Evolutionary conservation across 2,797 vertebrate genomes (phyloP).

Genomic region (Neopelma chrysocephalum): DNA sequence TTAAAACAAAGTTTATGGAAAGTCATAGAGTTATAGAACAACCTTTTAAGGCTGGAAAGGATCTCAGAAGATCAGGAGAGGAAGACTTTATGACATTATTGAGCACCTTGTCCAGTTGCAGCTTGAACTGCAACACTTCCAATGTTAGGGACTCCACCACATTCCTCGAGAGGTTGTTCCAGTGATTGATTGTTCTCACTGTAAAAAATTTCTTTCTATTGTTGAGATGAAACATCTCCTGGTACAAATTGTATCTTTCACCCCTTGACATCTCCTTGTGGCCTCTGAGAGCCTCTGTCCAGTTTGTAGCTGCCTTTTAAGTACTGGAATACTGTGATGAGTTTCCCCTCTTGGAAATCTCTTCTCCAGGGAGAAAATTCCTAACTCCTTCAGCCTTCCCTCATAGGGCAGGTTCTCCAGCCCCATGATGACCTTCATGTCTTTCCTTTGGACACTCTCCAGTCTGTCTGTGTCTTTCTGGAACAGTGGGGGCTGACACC

Average conservation of each 20-base stretch:
- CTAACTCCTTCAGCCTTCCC: background rate
- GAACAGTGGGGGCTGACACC: background rate
- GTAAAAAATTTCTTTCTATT: background rate
- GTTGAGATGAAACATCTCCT: background rate
- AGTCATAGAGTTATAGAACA: background rate
- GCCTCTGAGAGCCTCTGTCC: background rate
- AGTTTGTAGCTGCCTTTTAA: background rate
- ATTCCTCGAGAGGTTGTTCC: background rate
- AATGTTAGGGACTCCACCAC: background rate
- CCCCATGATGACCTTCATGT: fast-evolving
- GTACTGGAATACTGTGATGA: background rate
- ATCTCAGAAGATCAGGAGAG: background rate
- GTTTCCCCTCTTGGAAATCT: background rate
- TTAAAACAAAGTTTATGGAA: background rate
- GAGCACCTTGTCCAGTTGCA: background rate
- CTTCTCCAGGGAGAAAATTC: background rate
- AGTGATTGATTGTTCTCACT: background rate
- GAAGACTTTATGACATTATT: background rate
- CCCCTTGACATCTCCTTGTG: background rate
- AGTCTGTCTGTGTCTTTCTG: background rate
- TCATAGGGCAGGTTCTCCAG: background rate
- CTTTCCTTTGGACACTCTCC: background rate
- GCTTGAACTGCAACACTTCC: background rate
- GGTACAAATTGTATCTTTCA: background rate
- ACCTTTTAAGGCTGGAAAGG: background rate